Conservation (phyloP, 2,113 vertebrate species). For the Hemichromis elongatus region DNA sequence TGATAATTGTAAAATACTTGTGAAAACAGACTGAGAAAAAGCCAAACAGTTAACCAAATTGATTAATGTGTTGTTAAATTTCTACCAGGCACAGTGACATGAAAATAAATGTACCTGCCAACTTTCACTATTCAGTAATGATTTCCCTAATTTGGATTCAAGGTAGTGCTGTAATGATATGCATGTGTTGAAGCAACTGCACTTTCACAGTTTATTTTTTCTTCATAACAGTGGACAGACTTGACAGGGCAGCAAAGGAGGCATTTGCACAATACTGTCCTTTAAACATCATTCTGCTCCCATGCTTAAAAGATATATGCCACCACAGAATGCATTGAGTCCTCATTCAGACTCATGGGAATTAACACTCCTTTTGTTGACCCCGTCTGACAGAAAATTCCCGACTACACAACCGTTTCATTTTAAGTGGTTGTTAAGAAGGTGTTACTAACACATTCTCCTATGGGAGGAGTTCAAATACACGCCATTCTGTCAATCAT, state of each 20-base stretch:
- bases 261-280: conserved; percentile 8
- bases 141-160: conserved; percentile 49
- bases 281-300: conserved; percentile 29
- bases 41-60: conserved; percentile 29
- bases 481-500: conserved; percentile 58
- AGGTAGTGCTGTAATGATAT: conserved; percentile 19
- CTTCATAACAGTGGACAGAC: conserved; percentile 29
- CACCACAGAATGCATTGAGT: conserved; percentile 46
- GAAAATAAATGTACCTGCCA: conserved; percentile 45
- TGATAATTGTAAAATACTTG: neutral
- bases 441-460: conserved; percentile 43
- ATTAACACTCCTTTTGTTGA: conserved; percentile 51
- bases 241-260: conserved; percentile 34
- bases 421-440: conserved; percentile 60
- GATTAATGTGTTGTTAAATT: conserved; percentile 53
- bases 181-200: conserved; percentile 17
- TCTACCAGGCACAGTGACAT: conserved; percentile 21
- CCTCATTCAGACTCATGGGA: conserved; percentile 44
- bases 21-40: conserved; percentile 3
- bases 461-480: conserved; percentile 60
- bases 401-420: conserved; percentile 28
- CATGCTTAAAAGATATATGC: neutral
- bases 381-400: conserved; percentile 42
- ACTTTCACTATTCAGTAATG: conserved; percentile 37
- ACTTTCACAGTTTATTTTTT: conserved; percentile 35